These are phyloP conservation scores for Acinonyx jubatus DNA, from an alignment of 2,113 vertebrate species.

Conservation along the genomic window DNA sequence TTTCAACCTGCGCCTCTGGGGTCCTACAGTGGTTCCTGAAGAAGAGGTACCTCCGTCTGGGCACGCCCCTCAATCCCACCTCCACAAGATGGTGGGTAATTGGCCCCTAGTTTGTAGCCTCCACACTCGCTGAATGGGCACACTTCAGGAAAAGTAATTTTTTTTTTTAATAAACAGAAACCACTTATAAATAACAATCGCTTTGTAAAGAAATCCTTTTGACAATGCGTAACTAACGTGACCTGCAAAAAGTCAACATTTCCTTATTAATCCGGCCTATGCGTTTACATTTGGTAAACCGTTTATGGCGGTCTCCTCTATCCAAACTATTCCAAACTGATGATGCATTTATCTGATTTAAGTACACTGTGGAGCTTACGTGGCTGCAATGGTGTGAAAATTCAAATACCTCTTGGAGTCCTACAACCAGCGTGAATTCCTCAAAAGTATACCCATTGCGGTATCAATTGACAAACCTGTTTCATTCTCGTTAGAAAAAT, in stretches of 20 bases:
- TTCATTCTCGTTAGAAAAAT: constrained; percentile 47
- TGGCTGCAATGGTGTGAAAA: not conserved
- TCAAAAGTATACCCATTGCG: constrained; percentile 48
- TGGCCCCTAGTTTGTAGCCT: not conserved
- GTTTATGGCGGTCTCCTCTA: not conserved
- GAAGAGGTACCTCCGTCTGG: not conserved
- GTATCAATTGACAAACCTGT: not conserved
- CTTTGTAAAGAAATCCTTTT: constrained; percentile 32
- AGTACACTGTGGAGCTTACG: not conserved
- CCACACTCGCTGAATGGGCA: not conserved
- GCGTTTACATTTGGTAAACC: not conserved
- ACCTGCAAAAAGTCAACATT: not conserved
- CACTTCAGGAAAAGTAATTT: not conserved
- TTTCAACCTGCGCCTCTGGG: not conserved
- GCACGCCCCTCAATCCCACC: not conserved
- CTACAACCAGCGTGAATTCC: constrained; percentile 23
- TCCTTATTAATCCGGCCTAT: not conserved
- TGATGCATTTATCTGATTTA: not conserved
- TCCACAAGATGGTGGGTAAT: not conserved
- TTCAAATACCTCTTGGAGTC: not conserved
- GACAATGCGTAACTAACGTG: not conserved
- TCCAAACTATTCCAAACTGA: constrained; percentile 24
- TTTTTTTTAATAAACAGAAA: not conserved
- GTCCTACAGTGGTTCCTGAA: not conserved
- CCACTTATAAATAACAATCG: not conserved